A percentile compares a stretch with the other conserved stretches of the same genome.
phyloP scores from a whole-genome alignment of 92 coral and sea anemone genomes.

The Galaxea fascicularis region DNA sequence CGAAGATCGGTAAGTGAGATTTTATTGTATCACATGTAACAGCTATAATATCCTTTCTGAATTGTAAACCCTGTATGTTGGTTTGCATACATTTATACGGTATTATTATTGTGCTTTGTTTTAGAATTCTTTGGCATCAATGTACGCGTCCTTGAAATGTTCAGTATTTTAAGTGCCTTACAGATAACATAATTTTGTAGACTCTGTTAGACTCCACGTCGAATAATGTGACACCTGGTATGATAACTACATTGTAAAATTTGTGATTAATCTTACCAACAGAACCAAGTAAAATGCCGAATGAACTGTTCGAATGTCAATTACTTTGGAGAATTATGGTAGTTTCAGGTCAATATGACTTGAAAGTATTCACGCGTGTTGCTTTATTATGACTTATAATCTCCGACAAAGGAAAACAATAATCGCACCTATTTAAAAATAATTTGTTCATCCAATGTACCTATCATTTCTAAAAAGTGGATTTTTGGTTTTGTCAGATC shows the following conservation, averaged over 20 bases:
- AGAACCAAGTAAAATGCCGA: constrained; percentile 3
- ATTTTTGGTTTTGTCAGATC: constrained; percentile 2
- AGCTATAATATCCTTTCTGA: background rate
- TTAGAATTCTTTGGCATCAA: background rate
- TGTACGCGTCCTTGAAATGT: background rate
- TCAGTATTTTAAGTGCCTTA: background rate
- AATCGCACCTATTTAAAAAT: background rate
- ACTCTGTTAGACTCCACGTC: background rate
- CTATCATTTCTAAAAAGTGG: background rate
- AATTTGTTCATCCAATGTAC: constrained; percentile 2
- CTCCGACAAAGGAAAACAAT: background rate
- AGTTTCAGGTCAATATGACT: background rate
- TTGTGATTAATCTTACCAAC: background rate
- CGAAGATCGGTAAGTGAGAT: constrained; percentile 25
- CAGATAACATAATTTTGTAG: background rate
- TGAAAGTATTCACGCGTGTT: background rate
- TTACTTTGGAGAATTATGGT: background rate
- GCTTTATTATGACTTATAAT: background rate
- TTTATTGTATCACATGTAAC: background rate
- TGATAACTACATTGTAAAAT: background rate
- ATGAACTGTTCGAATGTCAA: background rate
- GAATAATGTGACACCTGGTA: constrained; percentile 1
- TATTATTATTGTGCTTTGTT: background rate
- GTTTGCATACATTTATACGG: background rate
- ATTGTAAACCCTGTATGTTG: background rate